Conservation (phyloP, 2,888 invertebrate genomes). For the Antitype chi region DNA sequence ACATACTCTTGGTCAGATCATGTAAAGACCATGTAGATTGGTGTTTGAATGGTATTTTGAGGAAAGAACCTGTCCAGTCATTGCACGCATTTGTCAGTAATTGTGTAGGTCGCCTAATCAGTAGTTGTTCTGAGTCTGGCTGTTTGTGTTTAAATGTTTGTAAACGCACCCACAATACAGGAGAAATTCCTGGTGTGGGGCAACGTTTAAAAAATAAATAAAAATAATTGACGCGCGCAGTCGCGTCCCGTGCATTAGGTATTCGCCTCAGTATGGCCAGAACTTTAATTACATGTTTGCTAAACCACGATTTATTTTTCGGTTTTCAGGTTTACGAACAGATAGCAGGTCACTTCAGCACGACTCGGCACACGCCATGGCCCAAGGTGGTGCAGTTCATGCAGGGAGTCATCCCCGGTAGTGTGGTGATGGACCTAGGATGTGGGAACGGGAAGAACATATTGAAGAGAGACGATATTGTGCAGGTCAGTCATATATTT, state of each 20-base stretch:
- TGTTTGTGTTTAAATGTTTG: too few species aligned
- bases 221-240: background rate
- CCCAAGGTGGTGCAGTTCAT: slow-evolving; percentile 96
- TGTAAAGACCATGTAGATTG: too few species aligned
- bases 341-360: slow-evolving; percentile 98
- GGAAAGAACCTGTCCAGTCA: too few species aligned
- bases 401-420: slow-evolving; percentile 91
- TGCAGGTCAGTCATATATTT: slow-evolving; percentile 88
- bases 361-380: slow-evolving; percentile 98
- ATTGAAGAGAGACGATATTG: slow-evolving; percentile 89
- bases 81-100: too few species aligned
- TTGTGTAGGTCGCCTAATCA: too few species aligned
- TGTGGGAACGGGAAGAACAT: slow-evolving; percentile 99
- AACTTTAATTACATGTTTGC: background rate
- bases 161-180: too few species aligned
- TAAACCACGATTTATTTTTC: background rate
- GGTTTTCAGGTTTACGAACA: slow-evolving; percentile 95
- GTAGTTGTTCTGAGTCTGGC: too few species aligned
- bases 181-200: too few species aligned
- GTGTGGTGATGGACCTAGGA: slow-evolving; percentile 97
- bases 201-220: too few species aligned
- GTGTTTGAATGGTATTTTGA: too few species aligned
- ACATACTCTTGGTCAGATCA: too few species aligned
- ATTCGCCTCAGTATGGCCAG: background rate
- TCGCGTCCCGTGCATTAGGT: background rate